phyloP scores from a whole-genome alignment of 1,140 invertebrate genomes.

The Cylas formicarius region DNA sequence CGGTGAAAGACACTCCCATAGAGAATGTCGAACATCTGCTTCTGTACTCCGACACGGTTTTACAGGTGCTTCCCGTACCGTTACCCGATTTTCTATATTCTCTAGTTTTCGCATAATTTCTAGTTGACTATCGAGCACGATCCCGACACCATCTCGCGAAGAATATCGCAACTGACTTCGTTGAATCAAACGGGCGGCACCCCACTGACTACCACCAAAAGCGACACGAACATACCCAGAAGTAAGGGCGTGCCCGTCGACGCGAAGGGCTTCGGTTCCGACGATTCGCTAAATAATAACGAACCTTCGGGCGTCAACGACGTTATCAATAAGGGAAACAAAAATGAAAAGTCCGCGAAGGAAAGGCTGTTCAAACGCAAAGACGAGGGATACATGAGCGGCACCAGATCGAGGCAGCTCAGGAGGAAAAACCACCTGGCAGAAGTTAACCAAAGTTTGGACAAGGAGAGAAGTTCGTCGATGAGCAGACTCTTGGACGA shows the following conservation, averaged over 20 bases:
- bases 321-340: slow-evolving; percentile 16
- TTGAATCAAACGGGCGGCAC: slow-evolving; percentile 38
- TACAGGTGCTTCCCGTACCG: slow-evolving; percentile 51
- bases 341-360: slow-evolving; percentile 35
- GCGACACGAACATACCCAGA: slow-evolving; percentile 40
- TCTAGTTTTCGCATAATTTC: slow-evolving; percentile 16
- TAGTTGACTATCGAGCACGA: slow-evolving; percentile 84
- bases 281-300: slow-evolving; percentile 24
- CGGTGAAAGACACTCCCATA: slow-evolving; percentile 69
- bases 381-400: slow-evolving; percentile 50
- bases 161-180: slow-evolving; percentile 29
- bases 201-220: slow-evolving; percentile 35
- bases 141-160: slow-evolving; percentile 59
- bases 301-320: slow-evolving; percentile 7
- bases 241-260: slow-evolving; percentile 26
- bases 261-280: slow-evolving; percentile 24
- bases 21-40: slow-evolving; percentile 72
- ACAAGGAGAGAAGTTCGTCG: slow-evolving; percentile 78
- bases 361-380: slow-evolving; percentile 62
- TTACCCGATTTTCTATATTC: slow-evolving; percentile 6
- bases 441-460: slow-evolving; percentile 39
- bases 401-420: slow-evolving; percentile 43
- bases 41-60: slow-evolving; percentile 60
- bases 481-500: slow-evolving; percentile 77
- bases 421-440: slow-evolving; percentile 40